These are phyloP conservation scores for Callospermophilus lateralis DNA, from an alignment of 2,113 vertebrate species.

Conservation along the genomic window DNA sequence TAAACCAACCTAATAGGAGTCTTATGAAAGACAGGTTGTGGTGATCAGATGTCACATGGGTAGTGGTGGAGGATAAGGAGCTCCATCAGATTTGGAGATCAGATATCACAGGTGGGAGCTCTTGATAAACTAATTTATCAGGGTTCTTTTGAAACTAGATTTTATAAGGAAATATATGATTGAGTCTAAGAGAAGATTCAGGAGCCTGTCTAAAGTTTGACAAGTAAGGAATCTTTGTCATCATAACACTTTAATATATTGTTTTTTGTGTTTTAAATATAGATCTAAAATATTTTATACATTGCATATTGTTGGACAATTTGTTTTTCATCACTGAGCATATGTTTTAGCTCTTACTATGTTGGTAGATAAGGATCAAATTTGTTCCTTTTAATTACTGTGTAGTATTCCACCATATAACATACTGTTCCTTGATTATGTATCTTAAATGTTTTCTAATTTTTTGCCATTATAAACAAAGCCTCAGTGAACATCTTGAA, in stretches of 20 bases:
- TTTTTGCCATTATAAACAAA: not conserved
- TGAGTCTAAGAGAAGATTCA: not conserved
- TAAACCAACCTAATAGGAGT: not conserved
- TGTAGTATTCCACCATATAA: not conserved
- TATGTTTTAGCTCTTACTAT: not conserved
- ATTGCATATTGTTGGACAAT: not conserved
- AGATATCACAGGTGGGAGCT: not conserved
- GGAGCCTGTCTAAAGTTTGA: not conserved
- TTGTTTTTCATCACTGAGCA: not conserved
- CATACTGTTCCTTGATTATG: not conserved
- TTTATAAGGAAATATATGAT: not conserved
- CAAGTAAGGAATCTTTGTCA: not conserved
- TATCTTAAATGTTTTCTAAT: not conserved
- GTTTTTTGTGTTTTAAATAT: not conserved
- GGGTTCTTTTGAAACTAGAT: not conserved
- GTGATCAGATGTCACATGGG: not conserved
- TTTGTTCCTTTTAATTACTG: not conserved
- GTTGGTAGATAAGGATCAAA: not conserved
- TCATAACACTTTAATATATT: not conserved
- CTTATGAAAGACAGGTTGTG: not conserved
- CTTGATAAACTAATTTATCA: not conserved
- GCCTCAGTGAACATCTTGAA: not conserved
- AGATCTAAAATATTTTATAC: not conserved
- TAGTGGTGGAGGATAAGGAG: not conserved
- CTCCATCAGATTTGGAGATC: not conserved